phyloP scores from a whole-genome alignment of 2,113 vertebrate species.

The Sceloporus undulatus region DNA sequence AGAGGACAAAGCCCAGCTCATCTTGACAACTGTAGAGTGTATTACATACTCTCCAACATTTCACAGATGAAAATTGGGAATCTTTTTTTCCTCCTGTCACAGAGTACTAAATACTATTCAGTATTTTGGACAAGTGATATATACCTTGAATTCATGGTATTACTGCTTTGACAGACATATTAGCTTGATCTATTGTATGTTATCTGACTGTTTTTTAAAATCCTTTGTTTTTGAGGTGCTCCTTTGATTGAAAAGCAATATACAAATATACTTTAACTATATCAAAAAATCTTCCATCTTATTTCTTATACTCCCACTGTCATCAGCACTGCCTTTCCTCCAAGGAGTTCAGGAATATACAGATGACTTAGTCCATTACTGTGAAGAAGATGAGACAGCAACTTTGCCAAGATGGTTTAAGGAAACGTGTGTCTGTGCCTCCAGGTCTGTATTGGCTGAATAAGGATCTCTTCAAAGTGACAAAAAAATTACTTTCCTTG shows the following conservation, averaged over 20 bases:
- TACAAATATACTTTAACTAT: background rate
- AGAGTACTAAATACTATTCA: too few species aligned
- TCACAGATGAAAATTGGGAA: too few species aligned
- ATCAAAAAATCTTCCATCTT: too few species aligned
- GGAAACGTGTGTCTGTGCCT: background rate
- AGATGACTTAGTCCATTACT: background rate
- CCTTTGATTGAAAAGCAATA: background rate
- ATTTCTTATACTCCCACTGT: too few species aligned
- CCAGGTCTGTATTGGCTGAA: background rate
- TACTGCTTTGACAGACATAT: background rate
- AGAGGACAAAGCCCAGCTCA: too few species aligned
- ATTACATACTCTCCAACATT: too few species aligned
- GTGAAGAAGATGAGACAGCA: background rate
- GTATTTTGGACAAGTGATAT: too few species aligned
- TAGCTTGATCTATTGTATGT: background rate
- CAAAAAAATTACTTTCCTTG: background rate
- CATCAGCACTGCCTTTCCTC: background rate
- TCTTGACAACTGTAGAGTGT: too few species aligned
- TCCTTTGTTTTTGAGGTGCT: too few species aligned
- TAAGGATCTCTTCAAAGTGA: background rate
- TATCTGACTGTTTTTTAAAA: background rate
- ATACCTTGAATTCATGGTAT: too few species aligned
- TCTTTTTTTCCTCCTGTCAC: too few species aligned
- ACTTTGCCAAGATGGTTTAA: too few species aligned
- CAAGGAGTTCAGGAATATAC: background rate